A percentile compares a stretch with the other conserved stretches of the same genome.
Evolutionary conservation across 2,797 vertebrate species (phyloP).

Genomic region (Synanceia verrucosa): DNA sequence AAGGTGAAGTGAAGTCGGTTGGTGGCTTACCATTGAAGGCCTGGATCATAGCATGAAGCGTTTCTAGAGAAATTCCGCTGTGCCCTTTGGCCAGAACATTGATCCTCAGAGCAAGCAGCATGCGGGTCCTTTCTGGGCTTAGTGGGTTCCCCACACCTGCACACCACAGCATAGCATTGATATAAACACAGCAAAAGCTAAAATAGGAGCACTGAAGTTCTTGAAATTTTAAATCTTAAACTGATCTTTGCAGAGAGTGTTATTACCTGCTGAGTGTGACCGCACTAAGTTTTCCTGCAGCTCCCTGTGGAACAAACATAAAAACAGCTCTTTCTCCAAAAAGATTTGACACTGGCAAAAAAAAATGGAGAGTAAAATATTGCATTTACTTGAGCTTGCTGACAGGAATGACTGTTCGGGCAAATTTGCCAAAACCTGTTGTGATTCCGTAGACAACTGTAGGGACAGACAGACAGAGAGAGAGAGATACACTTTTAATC

Average conservation of each 20-base stretch:
- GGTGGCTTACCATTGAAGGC: slow-evolving; percentile 91
- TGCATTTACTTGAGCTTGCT: slow-evolving; percentile 89
- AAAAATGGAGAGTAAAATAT: neutral
- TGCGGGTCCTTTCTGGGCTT: slow-evolving; percentile 94
- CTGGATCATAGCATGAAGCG: slow-evolving; percentile 90
- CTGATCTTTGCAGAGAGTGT: neutral
- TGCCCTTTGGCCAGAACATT: slow-evolving; percentile 97
- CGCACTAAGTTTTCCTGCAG: slow-evolving; percentile 96
- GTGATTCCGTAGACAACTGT: slow-evolving; percentile 98
- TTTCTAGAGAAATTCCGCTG: slow-evolving; percentile 95
- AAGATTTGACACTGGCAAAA: neutral
- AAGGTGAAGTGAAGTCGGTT: neutral
- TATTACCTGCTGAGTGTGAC: slow-evolving; percentile 94
- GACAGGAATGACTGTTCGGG: slow-evolving; percentile 93
- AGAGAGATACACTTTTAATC: neutral
- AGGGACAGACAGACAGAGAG: slow-evolving; percentile 42
- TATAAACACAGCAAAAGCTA: neutral
- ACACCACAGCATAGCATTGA: slow-evolving; percentile 21
- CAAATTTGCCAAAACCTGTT: slow-evolving; percentile 98
- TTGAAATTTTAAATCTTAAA: neutral
- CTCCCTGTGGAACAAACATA: slow-evolving; percentile 81
- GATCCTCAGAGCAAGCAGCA: slow-evolving; percentile 96
- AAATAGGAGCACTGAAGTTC: neutral
- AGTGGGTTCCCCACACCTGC: slow-evolving; percentile 94
- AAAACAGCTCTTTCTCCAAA: neutral